phyloP scores from a whole-genome alignment of 2,797 vertebrate species.

The Oceanodroma leucorhoa region DNA sequence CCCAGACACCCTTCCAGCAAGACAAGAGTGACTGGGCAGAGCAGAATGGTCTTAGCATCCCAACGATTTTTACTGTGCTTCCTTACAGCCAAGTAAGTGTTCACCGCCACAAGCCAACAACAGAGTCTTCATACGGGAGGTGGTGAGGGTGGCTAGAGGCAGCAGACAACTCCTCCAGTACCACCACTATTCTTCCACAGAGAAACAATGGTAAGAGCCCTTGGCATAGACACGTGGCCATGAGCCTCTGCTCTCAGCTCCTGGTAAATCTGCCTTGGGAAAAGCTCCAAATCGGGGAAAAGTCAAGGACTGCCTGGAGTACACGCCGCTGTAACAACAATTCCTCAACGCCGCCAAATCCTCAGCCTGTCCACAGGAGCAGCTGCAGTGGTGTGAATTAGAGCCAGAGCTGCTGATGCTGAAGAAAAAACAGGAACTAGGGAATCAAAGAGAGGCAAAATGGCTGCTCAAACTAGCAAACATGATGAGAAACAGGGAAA shows the following conservation, averaged over 20 bases:
- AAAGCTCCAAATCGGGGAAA: neutral
- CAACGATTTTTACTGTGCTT: neutral
- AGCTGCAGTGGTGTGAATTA: neutral
- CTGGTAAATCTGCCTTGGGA: neutral
- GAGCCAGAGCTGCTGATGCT: neutral
- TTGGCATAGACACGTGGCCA: fast-evolving
- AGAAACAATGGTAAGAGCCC: neutral
- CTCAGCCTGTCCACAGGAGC: neutral
- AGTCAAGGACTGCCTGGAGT: neutral
- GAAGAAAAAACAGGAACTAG: neutral
- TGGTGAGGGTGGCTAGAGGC: fast-evolving
- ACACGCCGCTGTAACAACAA: neutral
- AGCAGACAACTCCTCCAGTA: neutral
- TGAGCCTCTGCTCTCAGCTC: neutral
- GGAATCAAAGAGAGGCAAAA: neutral
- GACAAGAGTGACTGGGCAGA: neutral
- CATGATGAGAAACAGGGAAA: neutral
- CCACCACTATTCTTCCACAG: neutral
- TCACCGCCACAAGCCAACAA: neutral
- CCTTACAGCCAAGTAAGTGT: neutral
- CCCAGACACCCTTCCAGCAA: neutral
- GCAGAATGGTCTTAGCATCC: neutral
- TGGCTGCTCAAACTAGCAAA: neutral
- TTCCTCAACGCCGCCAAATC: neutral
- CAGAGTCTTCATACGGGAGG: neutral